Base-by-base conservation (phyloP, 2,888 invertebrate species). In the Cheilosia urbana region DNA sequence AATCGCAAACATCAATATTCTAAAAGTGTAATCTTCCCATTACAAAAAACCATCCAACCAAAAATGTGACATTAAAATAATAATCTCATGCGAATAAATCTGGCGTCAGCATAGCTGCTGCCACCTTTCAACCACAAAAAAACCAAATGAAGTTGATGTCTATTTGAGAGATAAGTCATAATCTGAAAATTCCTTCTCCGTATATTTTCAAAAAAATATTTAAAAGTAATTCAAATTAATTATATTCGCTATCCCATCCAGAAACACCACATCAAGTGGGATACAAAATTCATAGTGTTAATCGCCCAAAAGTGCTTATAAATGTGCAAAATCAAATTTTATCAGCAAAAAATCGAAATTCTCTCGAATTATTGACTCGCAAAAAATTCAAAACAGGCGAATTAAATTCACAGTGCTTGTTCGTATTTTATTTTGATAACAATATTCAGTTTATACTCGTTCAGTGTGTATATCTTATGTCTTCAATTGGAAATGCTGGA, bases 161-260 rank as follows among this genome's bases (percentile, higher is more conserved):
- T 66, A 69, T 80, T 80, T 79, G 81, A 81, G 72, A 58, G 75
- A 80, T 72, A 34, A 84, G 79, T 85, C 84, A 80, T 76, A 76
- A 85, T 80, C 71, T 80, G 80, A 80, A 81, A 80, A 85, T 69
- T 81, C 69, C 62, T 76, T 63, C 60, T 84, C 65, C 75, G 71
- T 76, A 66, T 49, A 76, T 69, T 81, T 85, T 85, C 80, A 85
- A 85, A 85, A 81, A 80, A 47, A 1, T 55, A 75, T 84, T 84
- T 84, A 84, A 84, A 84, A 75, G 37, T 69, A 21, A 27, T 79
- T 84, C 79, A 79, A 84, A 84, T 79, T 84, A 73, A 65, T 69
- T 63, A 73, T 68, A 51, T 57, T 40, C 17, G 3, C 30, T 51
- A 27, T 24, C 13, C 19, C 53, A 15, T 21, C n/a, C 21, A 17